phyloP scores from a whole-genome alignment of 2,888 invertebrate species.

The Folsomia manolachei region DNA sequence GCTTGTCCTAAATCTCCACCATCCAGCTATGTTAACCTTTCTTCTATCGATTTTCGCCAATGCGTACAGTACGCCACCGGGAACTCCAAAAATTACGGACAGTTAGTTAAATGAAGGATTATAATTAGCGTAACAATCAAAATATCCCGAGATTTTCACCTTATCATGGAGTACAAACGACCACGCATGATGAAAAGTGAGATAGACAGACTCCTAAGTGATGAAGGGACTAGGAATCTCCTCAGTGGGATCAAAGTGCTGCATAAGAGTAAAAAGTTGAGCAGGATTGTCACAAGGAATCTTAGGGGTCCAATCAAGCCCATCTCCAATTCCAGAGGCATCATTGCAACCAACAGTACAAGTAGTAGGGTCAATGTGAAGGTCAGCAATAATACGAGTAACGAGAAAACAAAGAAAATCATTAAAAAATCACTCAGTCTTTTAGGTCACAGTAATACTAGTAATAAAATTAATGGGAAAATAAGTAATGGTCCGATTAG shows the following conservation, averaged over 20 bases:
- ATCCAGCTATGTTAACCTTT: not conserved
- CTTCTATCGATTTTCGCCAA: not conserved
- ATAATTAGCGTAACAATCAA: not conserved
- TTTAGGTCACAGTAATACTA: not conserved
- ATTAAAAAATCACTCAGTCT: slow-evolving; percentile 13
- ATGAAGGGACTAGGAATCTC: slow-evolving; percentile 84
- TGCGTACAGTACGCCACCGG: not conserved
- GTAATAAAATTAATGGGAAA: not conserved
- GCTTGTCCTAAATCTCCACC: slow-evolving; percentile 1
- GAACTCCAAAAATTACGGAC: slow-evolving; percentile 13
- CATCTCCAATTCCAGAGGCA: not conserved
- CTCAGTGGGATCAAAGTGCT: slow-evolving; percentile 70
- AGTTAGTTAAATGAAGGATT: slow-evolving; percentile 8
- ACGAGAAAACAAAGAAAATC: slow-evolving; percentile 12
- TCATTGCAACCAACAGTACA: not conserved
- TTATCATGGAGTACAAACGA: slow-evolving; percentile 10
- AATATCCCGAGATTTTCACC: not conserved
- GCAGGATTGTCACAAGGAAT: slow-evolving; percentile 22
- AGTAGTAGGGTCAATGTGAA: not conserved
- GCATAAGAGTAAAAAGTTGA: slow-evolving; percentile 51
- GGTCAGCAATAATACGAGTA: not conserved
- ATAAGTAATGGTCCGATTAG: not conserved
- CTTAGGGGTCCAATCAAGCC: not conserved
- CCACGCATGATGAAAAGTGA: slow-evolving; percentile 57
- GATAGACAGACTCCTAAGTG: slow-evolving; percentile 73